Evolutionary conservation across 2,888 invertebrate species (phyloP).

Genomic region (Heliconius erato): DNA sequence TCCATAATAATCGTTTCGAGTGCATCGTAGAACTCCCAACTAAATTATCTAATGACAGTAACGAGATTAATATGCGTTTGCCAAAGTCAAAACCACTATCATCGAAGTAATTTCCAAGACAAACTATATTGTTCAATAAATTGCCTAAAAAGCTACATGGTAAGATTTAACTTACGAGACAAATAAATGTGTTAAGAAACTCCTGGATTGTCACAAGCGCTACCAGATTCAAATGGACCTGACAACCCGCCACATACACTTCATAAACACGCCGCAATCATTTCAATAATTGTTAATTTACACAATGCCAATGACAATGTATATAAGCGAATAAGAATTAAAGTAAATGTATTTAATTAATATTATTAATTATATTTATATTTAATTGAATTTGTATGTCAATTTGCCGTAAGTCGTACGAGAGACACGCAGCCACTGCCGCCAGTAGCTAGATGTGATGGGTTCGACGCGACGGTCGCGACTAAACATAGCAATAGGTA

Average conservation of each 20-base stretch:
- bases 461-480: conserved; percentile 31
- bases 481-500: conserved; percentile 67
- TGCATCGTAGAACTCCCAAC: too few species aligned
- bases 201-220: too few species aligned
- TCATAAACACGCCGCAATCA: neutral
- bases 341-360: conserved; percentile 12
- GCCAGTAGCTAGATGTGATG: conserved; percentile 44
- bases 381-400: conserved; percentile 13
- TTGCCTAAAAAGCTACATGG: too few species aligned
- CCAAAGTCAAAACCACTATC: too few species aligned
- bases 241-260: neutral
- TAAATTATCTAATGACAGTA: too few species aligned
- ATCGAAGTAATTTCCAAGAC: too few species aligned
- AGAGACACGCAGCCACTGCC: neutral
- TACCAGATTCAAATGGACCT: neutral
- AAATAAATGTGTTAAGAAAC: too few species aligned
- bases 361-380: conserved; percentile 1
- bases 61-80: too few species aligned
- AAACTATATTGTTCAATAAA: too few species aligned
- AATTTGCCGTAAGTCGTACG: neutral
- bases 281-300: neutral
- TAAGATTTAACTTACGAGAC: too few species aligned
- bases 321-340: conserved; percentile 2
- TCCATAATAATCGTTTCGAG: too few species aligned
- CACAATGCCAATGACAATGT: conserved; percentile 16